Evolutionary conservation across 2,113 vertebrate genomes (phyloP).

Genomic region (Rhizomys pruinosus): DNA sequence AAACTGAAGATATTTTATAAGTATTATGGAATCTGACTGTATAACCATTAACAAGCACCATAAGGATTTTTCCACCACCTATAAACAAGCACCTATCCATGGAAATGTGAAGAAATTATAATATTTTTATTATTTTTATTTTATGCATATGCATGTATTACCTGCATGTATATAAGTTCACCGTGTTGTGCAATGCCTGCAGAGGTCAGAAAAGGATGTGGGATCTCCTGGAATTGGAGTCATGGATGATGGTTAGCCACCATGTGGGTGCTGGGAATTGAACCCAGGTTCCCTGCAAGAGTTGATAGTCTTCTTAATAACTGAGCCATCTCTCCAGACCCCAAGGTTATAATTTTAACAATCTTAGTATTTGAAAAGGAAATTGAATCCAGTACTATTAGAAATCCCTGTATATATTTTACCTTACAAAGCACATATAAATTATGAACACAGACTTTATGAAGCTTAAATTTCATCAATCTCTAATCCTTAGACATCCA

Average conservation of each 20-base stretch:
- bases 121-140: neutral
- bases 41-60: neutral
- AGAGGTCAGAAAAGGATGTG: no score
- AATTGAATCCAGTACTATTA: neutral
- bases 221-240: no score
- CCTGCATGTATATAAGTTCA: no score
- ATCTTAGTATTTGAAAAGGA: conserved; percentile 23
- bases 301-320: no score
- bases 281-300: no score
- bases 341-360: neutral
- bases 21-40: neutral
- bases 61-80: neutral
- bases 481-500: neutral
- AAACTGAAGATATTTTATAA: conserved; percentile 55
- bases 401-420: neutral
- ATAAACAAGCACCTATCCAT: conserved; percentile 10
- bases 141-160: no score
- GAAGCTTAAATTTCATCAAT: neutral
- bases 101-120: neutral
- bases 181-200: no score
- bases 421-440: neutral
- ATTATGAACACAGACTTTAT: neutral
- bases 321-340: no score
- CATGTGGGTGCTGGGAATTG: no score
- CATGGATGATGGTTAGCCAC: no score